Evolutionary conservation across 2,113 vertebrate genomes (phyloP).

Genomic region (Alethe castanea): DNA sequence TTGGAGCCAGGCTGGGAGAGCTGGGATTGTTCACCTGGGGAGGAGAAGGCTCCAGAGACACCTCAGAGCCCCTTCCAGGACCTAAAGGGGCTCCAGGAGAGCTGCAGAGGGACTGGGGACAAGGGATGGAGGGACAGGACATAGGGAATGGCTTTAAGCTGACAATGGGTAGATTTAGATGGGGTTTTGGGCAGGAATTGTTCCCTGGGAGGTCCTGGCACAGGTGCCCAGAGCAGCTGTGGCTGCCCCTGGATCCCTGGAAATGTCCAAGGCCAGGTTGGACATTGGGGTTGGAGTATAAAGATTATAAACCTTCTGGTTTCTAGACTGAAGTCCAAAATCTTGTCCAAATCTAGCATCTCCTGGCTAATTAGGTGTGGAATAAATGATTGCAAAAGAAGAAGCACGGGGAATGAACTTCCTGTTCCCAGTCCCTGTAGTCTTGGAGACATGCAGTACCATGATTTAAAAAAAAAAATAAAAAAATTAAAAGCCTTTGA

Average conservation of each 20-base stretch:
- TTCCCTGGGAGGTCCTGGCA: neutral
- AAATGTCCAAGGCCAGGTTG: accelerated
- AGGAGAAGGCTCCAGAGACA: accelerated
- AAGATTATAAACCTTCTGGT: neutral
- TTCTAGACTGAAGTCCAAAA: neutral
- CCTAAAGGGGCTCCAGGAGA: neutral
- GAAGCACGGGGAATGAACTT: accelerated
- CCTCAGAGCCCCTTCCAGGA: accelerated
- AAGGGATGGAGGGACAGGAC: neutral
- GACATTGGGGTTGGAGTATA: accelerated
- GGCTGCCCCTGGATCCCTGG: neutral
- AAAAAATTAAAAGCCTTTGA: neutral
- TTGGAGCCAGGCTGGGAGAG: neutral
- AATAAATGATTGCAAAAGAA: neutral
- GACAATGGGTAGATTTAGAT: neutral
- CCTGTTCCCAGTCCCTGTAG: accelerated
- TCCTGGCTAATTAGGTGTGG: neutral
- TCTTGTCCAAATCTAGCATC: neutral
- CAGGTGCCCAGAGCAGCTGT: neutral
- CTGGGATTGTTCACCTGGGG: accelerated
- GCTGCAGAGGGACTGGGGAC: neutral
- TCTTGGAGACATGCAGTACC: no score
- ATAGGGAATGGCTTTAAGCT: neutral
- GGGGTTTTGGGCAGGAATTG: accelerated
- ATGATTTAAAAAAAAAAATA: accelerated